A percentile compares a stretch with the other conserved stretches of the same genome.
Conservation (phyloP, 2,888 invertebrate species). For the Pristionchus fissidentatus region DNA sequence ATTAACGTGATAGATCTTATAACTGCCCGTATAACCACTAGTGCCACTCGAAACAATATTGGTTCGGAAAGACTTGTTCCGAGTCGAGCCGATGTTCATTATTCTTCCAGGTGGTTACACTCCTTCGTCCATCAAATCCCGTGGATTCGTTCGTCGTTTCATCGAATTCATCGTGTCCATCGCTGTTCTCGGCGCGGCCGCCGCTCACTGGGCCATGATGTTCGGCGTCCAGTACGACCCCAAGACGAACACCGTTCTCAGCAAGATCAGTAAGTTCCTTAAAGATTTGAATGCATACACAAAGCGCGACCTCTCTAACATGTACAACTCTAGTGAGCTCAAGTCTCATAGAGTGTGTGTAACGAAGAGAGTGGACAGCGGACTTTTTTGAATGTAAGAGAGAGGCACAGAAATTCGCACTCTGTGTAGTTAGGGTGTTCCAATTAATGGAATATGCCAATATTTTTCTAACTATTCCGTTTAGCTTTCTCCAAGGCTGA, state of each 20-base stretch:
- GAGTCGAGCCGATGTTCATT: neutral
- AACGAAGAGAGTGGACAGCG: too few relatives aligned
- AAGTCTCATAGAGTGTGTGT: neutral
- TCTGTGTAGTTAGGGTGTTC: neutral
- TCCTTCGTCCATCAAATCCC: neutral
- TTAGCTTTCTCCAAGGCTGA: slow-evolving; percentile 43
- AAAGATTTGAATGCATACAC: neutral
- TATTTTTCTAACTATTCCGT: too few relatives aligned
- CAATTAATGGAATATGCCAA: neutral
- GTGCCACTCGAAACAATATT: neutral
- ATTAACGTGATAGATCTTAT: too few relatives aligned
- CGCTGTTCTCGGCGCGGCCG: slow-evolving; percentile 49
- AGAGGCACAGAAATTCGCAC: too few relatives aligned
- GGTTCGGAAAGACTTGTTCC: neutral
- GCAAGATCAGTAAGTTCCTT: slow-evolving; percentile 42
- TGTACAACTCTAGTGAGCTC: neutral
- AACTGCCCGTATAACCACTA: neutral
- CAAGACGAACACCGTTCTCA: neutral
- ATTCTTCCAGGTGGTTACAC: slow-evolving; percentile 8
- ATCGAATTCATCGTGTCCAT: slow-evolving; percentile 18
- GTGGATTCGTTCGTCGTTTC: neutral
- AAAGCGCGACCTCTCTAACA: too few relatives aligned
- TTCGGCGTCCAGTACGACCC: slow-evolving; percentile 57
- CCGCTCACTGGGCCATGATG: slow-evolving; percentile 67
- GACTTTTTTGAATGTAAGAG: too few relatives aligned